phyloP scores from a whole-genome alignment of 2,113 vertebrate genomes.

The Neoarius graeffei region DNA sequence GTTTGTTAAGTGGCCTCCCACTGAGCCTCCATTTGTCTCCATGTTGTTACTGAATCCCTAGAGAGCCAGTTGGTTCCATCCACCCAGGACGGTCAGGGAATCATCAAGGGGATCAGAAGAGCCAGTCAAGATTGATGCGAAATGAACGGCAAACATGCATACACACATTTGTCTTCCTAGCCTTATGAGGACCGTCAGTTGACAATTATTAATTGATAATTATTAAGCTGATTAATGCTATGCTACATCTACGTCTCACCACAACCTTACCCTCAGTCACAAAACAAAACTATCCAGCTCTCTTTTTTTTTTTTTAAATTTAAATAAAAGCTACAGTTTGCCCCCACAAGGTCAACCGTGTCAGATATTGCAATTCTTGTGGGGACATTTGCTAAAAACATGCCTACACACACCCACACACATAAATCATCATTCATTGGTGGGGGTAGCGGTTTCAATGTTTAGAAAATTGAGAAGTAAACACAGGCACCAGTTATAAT shows the following conservation, averaged over 20 bases:
- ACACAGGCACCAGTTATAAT: not conserved
- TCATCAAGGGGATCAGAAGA: conserved; percentile 16
- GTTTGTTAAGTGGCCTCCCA: conserved; percentile 45
- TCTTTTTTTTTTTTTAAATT: too few species aligned
- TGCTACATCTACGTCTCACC: not conserved
- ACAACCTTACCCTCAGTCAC: not conserved
- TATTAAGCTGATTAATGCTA: not conserved
- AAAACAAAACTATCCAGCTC: not conserved
- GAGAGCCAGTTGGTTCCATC: conserved; percentile 38
- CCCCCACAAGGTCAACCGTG: not conserved
- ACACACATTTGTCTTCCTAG: not conserved
- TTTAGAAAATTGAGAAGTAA: not conserved
- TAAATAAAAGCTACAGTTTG: not conserved
- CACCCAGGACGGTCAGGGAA: conserved; percentile 30
- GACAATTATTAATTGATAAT: not conserved
- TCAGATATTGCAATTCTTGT: not conserved
- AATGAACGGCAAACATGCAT: conserved; percentile 13
- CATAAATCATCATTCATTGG: not conserved
- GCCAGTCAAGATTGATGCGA: conserved; percentile 27
- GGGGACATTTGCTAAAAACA: not conserved
- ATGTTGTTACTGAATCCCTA: conserved; percentile 48
- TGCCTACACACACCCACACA: not conserved
- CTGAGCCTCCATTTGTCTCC: conserved; percentile 51
- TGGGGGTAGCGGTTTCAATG: not conserved
- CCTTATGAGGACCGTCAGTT: not conserved